Conservation (phyloP, 2,888 invertebrate species). For the Seira ritae region DNA sequence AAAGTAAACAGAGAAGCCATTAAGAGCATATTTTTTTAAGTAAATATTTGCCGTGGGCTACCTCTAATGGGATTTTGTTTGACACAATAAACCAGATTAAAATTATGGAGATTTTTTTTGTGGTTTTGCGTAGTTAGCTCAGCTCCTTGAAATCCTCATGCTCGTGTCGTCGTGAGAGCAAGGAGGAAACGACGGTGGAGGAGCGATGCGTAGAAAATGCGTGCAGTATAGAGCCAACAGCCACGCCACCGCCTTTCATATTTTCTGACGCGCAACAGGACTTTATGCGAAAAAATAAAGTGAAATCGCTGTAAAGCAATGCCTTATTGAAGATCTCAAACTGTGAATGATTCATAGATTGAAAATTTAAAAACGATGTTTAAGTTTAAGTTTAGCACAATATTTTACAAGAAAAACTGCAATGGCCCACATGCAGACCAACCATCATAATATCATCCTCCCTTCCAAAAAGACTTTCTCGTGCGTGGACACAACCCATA, state of each 20-base stretch:
- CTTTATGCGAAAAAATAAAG: not conserved
- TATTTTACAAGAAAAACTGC: not conserved
- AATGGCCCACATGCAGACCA: constrained; percentile 9
- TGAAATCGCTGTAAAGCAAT: not conserved
- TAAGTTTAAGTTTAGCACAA: constrained; percentile 3
- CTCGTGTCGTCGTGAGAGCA: too few species aligned
- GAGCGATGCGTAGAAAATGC: too few species aligned
- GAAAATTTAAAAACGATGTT: not conserved
- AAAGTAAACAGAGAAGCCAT: constrained; percentile 55
- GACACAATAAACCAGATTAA: constrained; percentile 57
- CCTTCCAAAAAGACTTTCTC: not conserved
- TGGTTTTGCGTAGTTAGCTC: not conserved
- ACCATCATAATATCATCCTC: not conserved
- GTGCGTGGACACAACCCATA: constrained; percentile 10
- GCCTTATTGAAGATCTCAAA: not conserved
- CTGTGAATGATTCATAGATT: constrained; percentile 11
- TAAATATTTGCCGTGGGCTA: constrained; percentile 52
- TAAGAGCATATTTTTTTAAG: constrained; percentile 30
- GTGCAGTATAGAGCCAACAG: too few species aligned
- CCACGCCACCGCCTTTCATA: too few species aligned
- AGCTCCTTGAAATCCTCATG: too few species aligned
- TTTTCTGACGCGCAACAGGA: too few species aligned
- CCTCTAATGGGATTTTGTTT: constrained; percentile 60
- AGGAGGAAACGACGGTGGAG: too few species aligned
- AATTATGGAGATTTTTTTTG: constrained; percentile 2